Conservation (phyloP, 2,113 vertebrate genomes). For the Thinocorus orbignyianus region DNA sequence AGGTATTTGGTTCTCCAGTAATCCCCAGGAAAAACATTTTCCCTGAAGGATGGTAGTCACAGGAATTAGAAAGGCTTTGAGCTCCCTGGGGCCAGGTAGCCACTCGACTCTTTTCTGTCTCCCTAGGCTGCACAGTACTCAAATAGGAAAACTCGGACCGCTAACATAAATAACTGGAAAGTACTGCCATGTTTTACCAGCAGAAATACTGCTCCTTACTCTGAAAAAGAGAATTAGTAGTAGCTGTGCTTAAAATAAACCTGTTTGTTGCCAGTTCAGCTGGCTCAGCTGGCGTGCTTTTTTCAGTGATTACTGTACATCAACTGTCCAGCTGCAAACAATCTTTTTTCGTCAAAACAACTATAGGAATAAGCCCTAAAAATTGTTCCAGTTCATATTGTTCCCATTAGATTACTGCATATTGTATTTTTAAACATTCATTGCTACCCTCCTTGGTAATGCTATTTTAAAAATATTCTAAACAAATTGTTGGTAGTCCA, state of each 20-base stretch:
- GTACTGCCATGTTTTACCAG: neutral
- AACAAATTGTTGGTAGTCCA: neutral
- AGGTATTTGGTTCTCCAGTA: neutral
- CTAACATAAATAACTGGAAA: neutral
- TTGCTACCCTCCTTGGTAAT: neutral
- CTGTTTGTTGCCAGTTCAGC: neutral
- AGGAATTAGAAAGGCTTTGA: neutral
- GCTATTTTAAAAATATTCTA: neutral
- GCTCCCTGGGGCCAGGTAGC: neutral
- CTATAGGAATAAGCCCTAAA: neutral
- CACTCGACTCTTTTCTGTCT: fast-evolving
- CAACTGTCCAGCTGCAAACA: neutral
- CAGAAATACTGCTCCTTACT: neutral
- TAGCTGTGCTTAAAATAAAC: neutral
- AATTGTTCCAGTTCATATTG: neutral
- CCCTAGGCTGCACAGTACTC: neutral
- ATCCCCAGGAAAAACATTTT: neutral
- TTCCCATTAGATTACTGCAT: neutral
- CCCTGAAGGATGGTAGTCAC: neutral
- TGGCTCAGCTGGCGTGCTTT: neutral
- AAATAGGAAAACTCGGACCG: neutral
- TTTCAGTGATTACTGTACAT: neutral
- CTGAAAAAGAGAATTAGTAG: neutral
- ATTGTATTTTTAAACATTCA: neutral
- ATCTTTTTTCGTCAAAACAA: neutral